Evolutionary conservation across 2,113 vertebrate genomes (phyloP), one percentile per base, ranked within the genome.

Genomic region (Brachyhypopomus gauderio): DNA sequence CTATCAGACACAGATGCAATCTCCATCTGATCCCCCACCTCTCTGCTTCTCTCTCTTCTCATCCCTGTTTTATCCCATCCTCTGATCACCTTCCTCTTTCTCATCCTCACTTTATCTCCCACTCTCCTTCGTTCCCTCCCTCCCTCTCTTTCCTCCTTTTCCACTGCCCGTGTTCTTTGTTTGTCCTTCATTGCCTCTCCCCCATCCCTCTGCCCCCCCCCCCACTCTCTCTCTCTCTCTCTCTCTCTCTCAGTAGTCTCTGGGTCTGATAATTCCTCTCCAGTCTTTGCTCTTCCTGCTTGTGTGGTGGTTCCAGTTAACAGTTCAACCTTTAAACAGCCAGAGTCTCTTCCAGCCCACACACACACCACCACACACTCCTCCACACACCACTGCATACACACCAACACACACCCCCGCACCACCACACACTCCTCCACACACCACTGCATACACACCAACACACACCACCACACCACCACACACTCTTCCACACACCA

Each of bases 21-120:
- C 91, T 92, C 71, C 83, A 92, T 92, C 91, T 92, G 90, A 92
- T 92, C 86, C 84, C 60, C 83, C 75, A 88, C 85, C 87, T n/a
- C 64, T 63, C 34, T 59, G n/a, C 11, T 5, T 60, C 4, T 25
- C 7, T 72, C 41, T 80, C n/a, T 59, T 45, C 48, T 77, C 22
- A 9, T 30, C 4, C 48, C 56, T 45, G 25, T 41, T 67, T 74
- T 52, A 30, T 58, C 70, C 52, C 52, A 30, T 58, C 48, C 72
- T 76, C 62, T 64, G 63, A 73, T 89, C 86, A 91, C 82, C 89
- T 89, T 88, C 91, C 88, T 86, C 82, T 87, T 59, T 72, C 90
- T 92, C 90, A 89, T 90, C 89, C 89, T 78, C 85, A 86, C 86
- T 88, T 88, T 90, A 85, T 88, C 89, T 85, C 79, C 75, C 30